Base-by-base conservation (phyloP, 1,140 invertebrate species). In the Limonius californicus region DNA sequence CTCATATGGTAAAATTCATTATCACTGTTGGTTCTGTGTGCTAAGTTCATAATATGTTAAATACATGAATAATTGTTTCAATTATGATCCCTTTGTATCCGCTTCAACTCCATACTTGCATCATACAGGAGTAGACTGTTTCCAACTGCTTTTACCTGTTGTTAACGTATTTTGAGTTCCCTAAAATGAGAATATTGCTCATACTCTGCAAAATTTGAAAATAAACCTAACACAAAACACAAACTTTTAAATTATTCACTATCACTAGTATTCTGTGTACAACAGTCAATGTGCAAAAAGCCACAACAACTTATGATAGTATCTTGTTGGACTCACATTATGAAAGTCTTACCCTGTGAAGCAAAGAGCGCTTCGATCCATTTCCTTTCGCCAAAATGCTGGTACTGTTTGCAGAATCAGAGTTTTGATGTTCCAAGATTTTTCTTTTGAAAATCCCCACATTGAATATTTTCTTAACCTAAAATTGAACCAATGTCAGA, bases 361-460 rank as follows among this genome's bases (percentile, higher is more conserved):
- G 61, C 6, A 71, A 16, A 7, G 59, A 50, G n/a, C 66, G 61
- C 57, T 63, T 43, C 2, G 59, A 62, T 57, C 68, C 63, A 54
- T 59, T 65, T 1, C 69, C 62, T 47, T 58, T 47, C 2, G 70
- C 68, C 20, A 72, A 71, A 8, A 74, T 62, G 27, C 69, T 72
- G 2, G 71, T 42, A 59, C 72, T 74, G 53, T 70, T 63, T 14
- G 60, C 72, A 6, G 72, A 70, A 32, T 74, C 72, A 9, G 62
- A 72, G 11, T 65, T 68, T 1, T 71, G 69, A 43, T 71, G 59
- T 9, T 61, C 67, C 1, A 35, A 0, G 12, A 62, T 47, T 42
- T 57, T 62, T 23, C 61, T 64, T 54, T 65, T 71, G 9, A 43
- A 61, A 4, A 69, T 42, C 43, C 64, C 63, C 6, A 68, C 65